Percentiles rank a stretch among this genome's conserved stretches.
Conservation (phyloP, 2,113 vertebrate species). For the Hyperopisus bebe region DNA sequence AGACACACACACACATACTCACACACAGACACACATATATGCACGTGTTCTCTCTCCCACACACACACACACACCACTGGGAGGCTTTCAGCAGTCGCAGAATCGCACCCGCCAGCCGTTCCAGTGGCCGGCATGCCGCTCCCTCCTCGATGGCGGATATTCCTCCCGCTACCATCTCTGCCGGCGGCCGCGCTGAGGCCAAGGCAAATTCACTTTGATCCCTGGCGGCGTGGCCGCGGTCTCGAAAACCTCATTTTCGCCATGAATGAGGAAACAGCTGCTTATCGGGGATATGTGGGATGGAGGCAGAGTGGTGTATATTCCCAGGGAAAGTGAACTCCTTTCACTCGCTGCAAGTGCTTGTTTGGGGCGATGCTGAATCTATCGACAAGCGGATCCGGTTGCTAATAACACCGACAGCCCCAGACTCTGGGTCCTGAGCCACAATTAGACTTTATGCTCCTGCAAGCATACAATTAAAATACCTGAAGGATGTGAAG, state of each 20-base stretch:
- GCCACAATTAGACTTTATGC: background rate
- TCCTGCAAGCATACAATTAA: background rate
- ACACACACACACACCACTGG: constrained; percentile 9
- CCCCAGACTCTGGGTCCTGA: background rate
- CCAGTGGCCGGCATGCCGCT: background rate
- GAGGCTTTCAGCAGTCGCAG: background rate
- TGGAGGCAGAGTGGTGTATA: background rate
- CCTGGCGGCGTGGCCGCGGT: background rate
- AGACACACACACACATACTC: background rate
- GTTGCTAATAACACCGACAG: background rate
- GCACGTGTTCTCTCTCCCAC: background rate
- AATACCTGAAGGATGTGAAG: background rate
- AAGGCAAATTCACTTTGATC: background rate
- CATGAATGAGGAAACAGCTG: constrained; percentile 14
- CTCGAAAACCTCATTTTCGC: constrained; percentile 4
- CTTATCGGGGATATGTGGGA: constrained; percentile 10
- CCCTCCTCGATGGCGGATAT: background rate
- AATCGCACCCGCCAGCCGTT: background rate
- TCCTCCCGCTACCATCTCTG: background rate
- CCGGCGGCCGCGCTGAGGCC: background rate
- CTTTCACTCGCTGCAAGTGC: background rate
- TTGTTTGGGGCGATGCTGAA: background rate
- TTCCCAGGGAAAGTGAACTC: background rate
- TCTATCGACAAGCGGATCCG: background rate
- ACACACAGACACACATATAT: constrained; percentile 7